A percentile compares a stretch with the other conserved stretches of the same genome.
These are phyloP conservation scores for Delia radicum DNA, from an alignment of 1,140 invertebrate species.

Conservation along the genomic window DNA sequence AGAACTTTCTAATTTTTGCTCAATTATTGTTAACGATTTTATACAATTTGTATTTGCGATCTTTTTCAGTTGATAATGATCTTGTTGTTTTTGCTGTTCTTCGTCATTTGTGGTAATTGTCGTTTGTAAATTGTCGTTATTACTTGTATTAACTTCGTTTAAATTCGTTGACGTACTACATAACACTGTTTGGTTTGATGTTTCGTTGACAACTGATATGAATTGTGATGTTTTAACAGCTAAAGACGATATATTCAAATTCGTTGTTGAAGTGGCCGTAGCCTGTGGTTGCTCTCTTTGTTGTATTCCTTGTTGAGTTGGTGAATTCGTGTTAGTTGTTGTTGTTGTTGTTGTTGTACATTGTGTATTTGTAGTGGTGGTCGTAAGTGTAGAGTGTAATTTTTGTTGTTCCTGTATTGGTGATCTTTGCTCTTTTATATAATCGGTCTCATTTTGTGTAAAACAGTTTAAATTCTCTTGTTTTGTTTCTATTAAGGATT, in stretches of 20 bases:
- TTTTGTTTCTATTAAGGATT: background rate
- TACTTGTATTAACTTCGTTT: conserved; percentile 11
- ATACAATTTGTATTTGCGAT: background rate
- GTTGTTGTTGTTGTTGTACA: background rate
- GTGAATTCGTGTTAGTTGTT: background rate
- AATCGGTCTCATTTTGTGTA: background rate
- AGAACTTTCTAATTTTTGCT: conserved; percentile 26
- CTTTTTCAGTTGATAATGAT: conserved; percentile 5
- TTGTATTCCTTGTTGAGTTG: conserved; percentile 13
- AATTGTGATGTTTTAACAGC: conserved; percentile 18
- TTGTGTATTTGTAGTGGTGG: background rate
- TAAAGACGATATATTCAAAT: conserved; percentile 21
- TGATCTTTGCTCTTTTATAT: background rate
- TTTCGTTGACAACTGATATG: conserved; percentile 52
- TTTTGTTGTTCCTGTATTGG: background rate
- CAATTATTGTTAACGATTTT: background rate
- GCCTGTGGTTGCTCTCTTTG: conserved; percentile 22
- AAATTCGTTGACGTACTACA: conserved; percentile 31
- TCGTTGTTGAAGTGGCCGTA: background rate
- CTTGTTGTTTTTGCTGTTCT: too few species aligned
- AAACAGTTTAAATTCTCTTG: background rate
- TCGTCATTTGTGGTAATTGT: conserved; percentile 33
- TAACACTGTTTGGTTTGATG: conserved; percentile 49
- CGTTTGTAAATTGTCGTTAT: conserved; percentile 29
- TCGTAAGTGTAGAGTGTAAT: background rate